Evolutionary conservation across 2,888 invertebrate genomes (phyloP).

Genomic region (Anarsia innoxiella): DNA sequence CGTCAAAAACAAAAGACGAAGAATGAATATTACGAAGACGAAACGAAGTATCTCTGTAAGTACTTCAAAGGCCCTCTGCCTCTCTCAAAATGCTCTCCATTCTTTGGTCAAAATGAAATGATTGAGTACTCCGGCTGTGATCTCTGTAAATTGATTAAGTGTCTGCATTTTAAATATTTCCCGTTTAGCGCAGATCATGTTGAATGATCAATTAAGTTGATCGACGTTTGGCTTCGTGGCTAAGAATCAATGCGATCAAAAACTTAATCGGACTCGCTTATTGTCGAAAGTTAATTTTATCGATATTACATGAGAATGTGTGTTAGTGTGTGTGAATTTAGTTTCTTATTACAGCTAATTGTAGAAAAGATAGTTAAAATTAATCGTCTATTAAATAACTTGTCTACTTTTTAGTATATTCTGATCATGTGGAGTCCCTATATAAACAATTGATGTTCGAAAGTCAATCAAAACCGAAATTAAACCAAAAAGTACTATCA

Average conservation of each 20-base stretch:
- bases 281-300: slow-evolving; percentile 20
- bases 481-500: too few relatives aligned
- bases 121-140: slow-evolving; percentile 53
- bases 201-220: slow-evolving; percentile 68
- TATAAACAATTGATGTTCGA: too few relatives aligned
- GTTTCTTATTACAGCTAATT: too few relatives aligned
- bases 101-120: slow-evolving; percentile 26
- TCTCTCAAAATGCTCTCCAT: not conserved
- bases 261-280: slow-evolving; percentile 26
- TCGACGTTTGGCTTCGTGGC: slow-evolving; percentile 47
- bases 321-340: too few relatives aligned
- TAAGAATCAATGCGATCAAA: slow-evolving; percentile 32
- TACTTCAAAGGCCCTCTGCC: not conserved
- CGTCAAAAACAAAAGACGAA: not conserved
- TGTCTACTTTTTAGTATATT: too few relatives aligned
- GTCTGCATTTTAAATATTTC: slow-evolving; percentile 57
- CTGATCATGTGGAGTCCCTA: too few relatives aligned
- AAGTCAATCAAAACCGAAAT: too few relatives aligned
- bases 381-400: too few relatives aligned
- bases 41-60: not conserved
- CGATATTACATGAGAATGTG: too few relatives aligned
- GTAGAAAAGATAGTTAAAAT: too few relatives aligned
- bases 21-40: not conserved
- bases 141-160: slow-evolving; percentile 64
- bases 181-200: slow-evolving; percentile 43